A percentile compares a stretch with the other conserved stretches of the same genome.
These are phyloP conservation scores for Cacatua alba DNA, from an alignment of 2,113 vertebrate genomes.

Conservation along the genomic window DNA sequence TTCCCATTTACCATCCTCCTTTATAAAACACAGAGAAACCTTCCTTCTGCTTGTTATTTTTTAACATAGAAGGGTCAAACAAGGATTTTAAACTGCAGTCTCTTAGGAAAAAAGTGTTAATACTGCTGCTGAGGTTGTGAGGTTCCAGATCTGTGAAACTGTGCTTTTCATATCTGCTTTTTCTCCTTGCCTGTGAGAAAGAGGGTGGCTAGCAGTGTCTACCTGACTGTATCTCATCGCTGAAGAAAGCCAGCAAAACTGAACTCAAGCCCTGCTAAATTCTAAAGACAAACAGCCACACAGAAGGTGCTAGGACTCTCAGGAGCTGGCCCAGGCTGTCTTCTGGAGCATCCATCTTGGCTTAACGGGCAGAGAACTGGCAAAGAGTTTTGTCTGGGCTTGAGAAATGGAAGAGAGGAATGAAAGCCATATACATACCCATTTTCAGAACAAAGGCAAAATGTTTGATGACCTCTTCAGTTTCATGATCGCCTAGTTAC, in stretches of 20 bases:
- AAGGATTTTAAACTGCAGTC: background rate
- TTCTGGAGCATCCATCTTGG: background rate
- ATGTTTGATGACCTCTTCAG: rapidly evolving
- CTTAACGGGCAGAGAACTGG: background rate
- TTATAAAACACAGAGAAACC: background rate
- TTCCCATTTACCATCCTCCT: background rate
- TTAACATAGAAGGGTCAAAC: background rate
- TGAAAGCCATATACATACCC: background rate
- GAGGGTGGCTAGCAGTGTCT: background rate
- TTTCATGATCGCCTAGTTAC: background rate
- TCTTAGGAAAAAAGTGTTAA: background rate
- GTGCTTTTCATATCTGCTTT: background rate
- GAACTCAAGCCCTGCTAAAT: background rate
- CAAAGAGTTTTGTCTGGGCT: background rate
- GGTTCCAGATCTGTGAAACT: background rate
- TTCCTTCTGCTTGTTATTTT: background rate
- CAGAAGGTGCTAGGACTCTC: background rate
- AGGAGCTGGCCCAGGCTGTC: background rate
- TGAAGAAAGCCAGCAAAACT: rapidly evolving
- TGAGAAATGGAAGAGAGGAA: background rate
- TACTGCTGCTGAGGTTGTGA: background rate
- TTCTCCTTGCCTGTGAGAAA: background rate
- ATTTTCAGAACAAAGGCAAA: background rate
- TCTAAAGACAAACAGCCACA: rapidly evolving
- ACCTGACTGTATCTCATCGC: background rate